These are phyloP conservation scores for Opisthocomus hoazin DNA, from an alignment of 2,113 vertebrate species.

Conservation along the genomic window DNA sequence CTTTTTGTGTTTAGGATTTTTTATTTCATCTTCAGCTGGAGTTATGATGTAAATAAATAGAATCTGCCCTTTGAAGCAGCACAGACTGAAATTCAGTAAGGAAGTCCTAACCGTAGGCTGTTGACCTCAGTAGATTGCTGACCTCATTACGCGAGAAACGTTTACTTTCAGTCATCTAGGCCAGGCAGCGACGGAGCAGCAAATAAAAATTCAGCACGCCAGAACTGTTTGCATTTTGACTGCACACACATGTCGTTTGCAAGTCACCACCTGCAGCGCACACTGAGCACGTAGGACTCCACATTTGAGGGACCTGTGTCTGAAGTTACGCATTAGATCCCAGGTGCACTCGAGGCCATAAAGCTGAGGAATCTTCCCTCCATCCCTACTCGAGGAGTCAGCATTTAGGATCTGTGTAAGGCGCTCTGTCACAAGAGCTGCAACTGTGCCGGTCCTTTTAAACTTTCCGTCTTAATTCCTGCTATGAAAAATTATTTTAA, in stretches of 20 bases:
- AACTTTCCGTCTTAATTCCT: not conserved
- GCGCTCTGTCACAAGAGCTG: not conserved
- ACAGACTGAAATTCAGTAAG: not conserved
- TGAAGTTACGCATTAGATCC: not conserved
- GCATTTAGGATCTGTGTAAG: not conserved
- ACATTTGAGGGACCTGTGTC: not conserved
- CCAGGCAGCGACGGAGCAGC: not conserved
- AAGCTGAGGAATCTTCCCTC: not conserved
- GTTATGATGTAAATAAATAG: not conserved
- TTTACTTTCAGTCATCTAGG: not conserved
- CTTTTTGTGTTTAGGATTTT: not conserved
- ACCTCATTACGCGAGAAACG: not conserved
- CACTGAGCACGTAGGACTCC: not conserved
- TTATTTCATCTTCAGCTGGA: not conserved
- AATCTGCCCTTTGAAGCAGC: not conserved
- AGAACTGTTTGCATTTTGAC: not conserved
- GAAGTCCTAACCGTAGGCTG: not conserved
- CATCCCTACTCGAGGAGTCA: not conserved
- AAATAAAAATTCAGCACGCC: not conserved
- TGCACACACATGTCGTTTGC: not conserved
- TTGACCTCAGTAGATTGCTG: conserved; percentile 11
- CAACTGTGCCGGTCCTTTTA: not conserved
- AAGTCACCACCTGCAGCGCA: not conserved
- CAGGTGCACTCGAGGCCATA: not conserved
- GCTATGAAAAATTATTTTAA: not conserved